Conservation (phyloP, 2,797 vertebrate genomes). For the Thunnus albacares region DNA sequence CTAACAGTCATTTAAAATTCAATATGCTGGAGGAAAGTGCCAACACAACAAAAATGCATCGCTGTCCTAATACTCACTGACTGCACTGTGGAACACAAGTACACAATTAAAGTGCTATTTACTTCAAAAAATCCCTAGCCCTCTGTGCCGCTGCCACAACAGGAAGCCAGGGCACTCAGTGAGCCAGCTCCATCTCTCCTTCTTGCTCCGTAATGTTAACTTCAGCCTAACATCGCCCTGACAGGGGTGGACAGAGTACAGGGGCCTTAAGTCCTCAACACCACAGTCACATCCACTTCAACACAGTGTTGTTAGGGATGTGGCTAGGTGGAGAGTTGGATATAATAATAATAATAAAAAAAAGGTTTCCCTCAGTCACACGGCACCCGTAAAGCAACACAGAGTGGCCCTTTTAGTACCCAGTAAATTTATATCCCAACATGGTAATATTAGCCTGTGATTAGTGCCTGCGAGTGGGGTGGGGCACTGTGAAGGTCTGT, state of each 20-base stretch:
- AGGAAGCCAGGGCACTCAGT: conserved; percentile 55
- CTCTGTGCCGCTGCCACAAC: conserved; percentile 33
- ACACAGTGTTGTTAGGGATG: conserved; percentile 65
- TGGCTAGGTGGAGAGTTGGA: conserved; percentile 44
- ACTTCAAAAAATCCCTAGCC: conserved; percentile 55
- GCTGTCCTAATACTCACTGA: conserved; percentile 47
- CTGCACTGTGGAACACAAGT: conserved; percentile 62
- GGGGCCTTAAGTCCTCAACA: conserved; percentile 55
- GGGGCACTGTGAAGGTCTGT: conserved; percentile 47
- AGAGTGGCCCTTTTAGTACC: conserved; percentile 76
- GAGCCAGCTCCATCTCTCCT: conserved; percentile 48
- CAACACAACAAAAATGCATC: conserved; percentile 10
- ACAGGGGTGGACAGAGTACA: conserved; percentile 28
- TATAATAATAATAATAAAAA: conserved; percentile 7
- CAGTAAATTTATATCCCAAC: conserved; percentile 70
- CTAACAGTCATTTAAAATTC: conserved; percentile 19
- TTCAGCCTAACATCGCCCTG: conserved; percentile 36
- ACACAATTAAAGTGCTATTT: conserved; percentile 80
- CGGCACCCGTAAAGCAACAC: conserved; percentile 71
- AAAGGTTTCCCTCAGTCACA: conserved; percentile 42
- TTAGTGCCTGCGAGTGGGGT: conserved; percentile 67
- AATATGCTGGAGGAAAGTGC: conserved; percentile 30
- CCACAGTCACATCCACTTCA: conserved; percentile 59
- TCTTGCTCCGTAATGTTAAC: conserved; percentile 26
- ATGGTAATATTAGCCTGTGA: conserved; percentile 78